Conservation (phyloP, 2,797 vertebrate species). For the Megalops cyprinoides region DNA sequence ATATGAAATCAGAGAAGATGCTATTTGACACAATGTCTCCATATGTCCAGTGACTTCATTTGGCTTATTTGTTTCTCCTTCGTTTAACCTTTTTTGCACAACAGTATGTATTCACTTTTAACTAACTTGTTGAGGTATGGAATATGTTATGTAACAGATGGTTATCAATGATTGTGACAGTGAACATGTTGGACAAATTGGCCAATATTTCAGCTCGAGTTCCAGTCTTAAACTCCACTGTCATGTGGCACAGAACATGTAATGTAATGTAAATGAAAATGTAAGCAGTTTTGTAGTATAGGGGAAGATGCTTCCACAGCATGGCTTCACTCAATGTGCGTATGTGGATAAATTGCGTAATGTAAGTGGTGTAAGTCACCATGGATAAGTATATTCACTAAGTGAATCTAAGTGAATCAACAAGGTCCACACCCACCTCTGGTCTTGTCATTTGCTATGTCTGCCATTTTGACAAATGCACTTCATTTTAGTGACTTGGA, state of each 20-base stretch:
- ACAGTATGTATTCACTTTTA: no score
- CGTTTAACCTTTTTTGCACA: no score
- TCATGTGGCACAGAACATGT: no score
- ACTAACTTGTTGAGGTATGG: neutral
- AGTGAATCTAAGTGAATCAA: no score
- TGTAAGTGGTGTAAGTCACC: neutral
- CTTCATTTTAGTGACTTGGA: no score
- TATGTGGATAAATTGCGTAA: neutral
- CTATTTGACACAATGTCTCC: no score
- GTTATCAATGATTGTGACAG: no score
- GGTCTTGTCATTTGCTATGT: neutral
- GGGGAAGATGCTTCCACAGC: neutral
- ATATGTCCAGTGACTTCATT: neutral
- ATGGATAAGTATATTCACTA: neutral
- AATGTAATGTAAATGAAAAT: neutral
- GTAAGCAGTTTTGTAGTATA: neutral
- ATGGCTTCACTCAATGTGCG: neutral
- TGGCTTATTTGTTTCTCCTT: no score
- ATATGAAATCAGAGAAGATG: no score
- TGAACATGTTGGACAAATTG: neutral
- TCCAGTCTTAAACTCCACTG: neutral
- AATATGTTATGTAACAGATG: neutral
- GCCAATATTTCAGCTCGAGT: neutral
- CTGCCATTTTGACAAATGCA: no score
- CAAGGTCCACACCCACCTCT: neutral